A percentile compares a stretch with the other conserved stretches of the same genome.
These are phyloP conservation scores for Cygnus buccinator DNA, from an alignment of 2,113 vertebrate genomes.

Conservation along the genomic window DNA sequence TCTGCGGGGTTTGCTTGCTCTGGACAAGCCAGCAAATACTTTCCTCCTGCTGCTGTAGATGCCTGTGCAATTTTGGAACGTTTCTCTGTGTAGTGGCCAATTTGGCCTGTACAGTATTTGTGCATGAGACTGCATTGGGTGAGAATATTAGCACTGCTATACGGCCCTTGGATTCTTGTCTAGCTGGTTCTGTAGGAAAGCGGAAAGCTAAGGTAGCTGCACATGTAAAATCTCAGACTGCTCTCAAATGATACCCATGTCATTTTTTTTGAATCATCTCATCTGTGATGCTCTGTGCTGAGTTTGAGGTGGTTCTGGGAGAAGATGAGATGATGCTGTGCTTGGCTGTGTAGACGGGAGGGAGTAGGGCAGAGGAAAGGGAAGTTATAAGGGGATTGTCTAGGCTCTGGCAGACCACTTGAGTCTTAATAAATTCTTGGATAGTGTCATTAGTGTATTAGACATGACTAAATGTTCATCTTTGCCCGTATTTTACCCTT, in stretches of 20 bases:
- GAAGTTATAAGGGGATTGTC: background rate
- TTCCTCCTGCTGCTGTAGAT: background rate
- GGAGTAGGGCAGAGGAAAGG: background rate
- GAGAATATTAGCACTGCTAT: background rate
- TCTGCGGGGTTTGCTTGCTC: background rate
- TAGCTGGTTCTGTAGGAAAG: background rate
- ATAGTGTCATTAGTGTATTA: background rate
- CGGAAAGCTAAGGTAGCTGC: background rate
- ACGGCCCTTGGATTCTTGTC: background rate
- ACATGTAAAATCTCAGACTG: background rate
- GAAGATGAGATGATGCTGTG: background rate
- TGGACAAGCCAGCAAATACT: background rate
- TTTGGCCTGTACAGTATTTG: background rate
- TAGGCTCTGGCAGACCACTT: background rate
- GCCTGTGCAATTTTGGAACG: background rate
- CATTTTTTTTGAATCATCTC: background rate
- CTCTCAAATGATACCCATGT: background rate
- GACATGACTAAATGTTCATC: background rate
- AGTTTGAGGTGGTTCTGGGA: background rate
- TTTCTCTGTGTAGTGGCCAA: background rate
- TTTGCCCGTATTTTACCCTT: background rate
- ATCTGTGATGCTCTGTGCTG: background rate
- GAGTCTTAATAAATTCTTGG: background rate
- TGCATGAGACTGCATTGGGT: background rate
- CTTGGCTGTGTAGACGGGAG: background rate